Percentiles rank a stretch among this genome's conserved stretches.
These are phyloP conservation scores for Linyphia triangularis DNA, from an alignment of 2,888 invertebrate genomes.

Conservation along the genomic window DNA sequence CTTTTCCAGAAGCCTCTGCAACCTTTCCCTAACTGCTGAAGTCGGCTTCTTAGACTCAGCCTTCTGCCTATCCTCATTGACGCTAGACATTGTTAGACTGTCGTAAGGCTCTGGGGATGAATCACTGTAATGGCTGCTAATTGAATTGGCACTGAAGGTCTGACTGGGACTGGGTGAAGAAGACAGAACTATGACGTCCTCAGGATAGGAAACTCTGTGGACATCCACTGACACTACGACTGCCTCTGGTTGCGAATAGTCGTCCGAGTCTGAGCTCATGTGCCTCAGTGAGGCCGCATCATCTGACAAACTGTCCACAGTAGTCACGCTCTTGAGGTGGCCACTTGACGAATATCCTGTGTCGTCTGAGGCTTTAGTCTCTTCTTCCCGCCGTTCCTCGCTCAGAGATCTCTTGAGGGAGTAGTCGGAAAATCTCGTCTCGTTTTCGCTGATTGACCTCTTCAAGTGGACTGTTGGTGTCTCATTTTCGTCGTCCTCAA, in stretches of 20 bases:
- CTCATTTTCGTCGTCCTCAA: constrained; percentile 58
- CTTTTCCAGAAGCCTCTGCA: constrained; percentile 59
- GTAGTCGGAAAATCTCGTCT: not conserved
- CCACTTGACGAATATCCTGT: constrained; percentile 67
- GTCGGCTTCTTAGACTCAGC: constrained; percentile 34
- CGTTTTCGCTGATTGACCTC: not conserved
- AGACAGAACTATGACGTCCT: constrained; percentile 65
- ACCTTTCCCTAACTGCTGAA: constrained; percentile 41
- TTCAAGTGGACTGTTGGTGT: not conserved
- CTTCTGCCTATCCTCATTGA: constrained; percentile 10
- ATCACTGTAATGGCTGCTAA: constrained; percentile 32
- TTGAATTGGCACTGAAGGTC: constrained; percentile 43
- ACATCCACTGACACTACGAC: constrained; percentile 72
- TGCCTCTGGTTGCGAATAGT: constrained; percentile 59
- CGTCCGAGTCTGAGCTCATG: constrained; percentile 72
- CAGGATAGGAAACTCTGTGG: constrained; percentile 66
- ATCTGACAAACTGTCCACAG: constrained; percentile 33
- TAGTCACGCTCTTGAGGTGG: constrained; percentile 41
- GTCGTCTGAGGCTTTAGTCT: constrained; percentile 65
- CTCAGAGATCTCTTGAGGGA: constrained; percentile 51
- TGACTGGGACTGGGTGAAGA: constrained; percentile 25
- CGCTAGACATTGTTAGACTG: constrained; percentile 68
- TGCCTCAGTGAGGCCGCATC: constrained; percentile 61
- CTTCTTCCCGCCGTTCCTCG: constrained; percentile 54
- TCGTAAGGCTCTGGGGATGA: constrained; percentile 64